phyloP scores from a whole-genome alignment of 2,113 vertebrate species.

The Neopipo cinnamomea region DNA sequence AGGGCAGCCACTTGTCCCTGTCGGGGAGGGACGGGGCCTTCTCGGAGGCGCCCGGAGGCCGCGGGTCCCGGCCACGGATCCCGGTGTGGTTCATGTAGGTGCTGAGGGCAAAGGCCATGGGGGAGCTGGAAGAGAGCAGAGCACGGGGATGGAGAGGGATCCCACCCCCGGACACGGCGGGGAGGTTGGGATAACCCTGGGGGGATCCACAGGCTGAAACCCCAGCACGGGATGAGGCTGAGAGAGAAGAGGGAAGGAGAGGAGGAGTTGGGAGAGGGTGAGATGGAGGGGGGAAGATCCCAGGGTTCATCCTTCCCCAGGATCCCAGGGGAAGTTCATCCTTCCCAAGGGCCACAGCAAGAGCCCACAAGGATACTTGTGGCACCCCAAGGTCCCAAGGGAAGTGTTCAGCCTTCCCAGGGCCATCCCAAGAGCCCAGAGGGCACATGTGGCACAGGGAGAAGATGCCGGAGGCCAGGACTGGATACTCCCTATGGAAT shows the following conservation, averaged over 20 bases:
- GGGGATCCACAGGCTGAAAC: no score
- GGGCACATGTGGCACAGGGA: background rate
- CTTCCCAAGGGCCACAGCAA: background rate
- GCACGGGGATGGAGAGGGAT: background rate
- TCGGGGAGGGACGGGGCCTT: conserved; percentile 77
- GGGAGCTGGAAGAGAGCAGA: conserved; percentile 71
- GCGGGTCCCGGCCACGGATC: conserved; percentile 83
- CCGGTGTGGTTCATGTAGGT: conserved; percentile 86
- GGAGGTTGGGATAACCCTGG: background rate
- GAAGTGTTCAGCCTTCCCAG: background rate
- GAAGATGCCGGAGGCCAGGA: background rate
- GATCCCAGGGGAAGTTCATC: background rate
- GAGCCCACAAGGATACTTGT: background rate
- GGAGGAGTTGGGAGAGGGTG: no score
- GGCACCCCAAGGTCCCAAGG: background rate
- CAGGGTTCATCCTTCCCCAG: no score
- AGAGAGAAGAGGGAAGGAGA: no score
- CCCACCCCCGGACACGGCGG: background rate
- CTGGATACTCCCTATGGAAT: background rate
- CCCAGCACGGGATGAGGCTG: no score
- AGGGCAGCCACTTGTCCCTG: conserved; percentile 91
- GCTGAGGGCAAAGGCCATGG: conserved; percentile 85
- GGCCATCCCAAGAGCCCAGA: background rate
- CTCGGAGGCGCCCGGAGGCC: conserved; percentile 65
- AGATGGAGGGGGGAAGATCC: no score